These are phyloP conservation scores for Tringa solitaria DNA, from an alignment of 2,113 vertebrate genomes.

Conservation along the genomic window DNA sequence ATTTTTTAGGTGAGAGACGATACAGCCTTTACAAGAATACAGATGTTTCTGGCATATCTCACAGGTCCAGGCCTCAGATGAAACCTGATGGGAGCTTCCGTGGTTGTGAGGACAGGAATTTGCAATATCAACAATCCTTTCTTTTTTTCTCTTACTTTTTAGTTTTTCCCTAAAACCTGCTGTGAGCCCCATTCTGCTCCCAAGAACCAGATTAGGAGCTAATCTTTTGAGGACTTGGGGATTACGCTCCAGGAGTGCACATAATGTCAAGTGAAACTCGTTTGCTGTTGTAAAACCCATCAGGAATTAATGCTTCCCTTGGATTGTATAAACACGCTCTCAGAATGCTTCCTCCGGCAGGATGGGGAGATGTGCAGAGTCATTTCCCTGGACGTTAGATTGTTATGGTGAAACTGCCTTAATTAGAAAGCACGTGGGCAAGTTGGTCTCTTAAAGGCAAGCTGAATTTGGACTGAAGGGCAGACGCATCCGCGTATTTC, in stretches of 20 bases:
- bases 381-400: constrained; percentile 22
- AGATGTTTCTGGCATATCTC: not conserved
- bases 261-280: not conserved
- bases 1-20: not conserved
- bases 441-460: not conserved
- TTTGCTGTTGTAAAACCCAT: not conserved
- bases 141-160: not conserved
- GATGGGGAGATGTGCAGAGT: not conserved
- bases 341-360: not conserved
- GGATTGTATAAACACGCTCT: not conserved
- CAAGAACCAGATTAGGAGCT: not conserved
- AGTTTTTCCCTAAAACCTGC: not conserved
- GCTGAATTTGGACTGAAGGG: not conserved
- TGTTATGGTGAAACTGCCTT: not conserved
- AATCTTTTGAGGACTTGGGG: not conserved
- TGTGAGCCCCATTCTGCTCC: not conserved
- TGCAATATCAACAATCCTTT: not conserved
- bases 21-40: not conserved
- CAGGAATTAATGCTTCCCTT: not conserved
- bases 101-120: not conserved
- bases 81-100: not conserved
- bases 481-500: not conserved
- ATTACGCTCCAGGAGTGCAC: not conserved
- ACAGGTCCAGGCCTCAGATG: not conserved
- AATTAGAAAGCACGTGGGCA: not conserved